Base-by-base conservation (phyloP, 2,888 invertebrate species). In the Chloroclysta siterata region DNA sequence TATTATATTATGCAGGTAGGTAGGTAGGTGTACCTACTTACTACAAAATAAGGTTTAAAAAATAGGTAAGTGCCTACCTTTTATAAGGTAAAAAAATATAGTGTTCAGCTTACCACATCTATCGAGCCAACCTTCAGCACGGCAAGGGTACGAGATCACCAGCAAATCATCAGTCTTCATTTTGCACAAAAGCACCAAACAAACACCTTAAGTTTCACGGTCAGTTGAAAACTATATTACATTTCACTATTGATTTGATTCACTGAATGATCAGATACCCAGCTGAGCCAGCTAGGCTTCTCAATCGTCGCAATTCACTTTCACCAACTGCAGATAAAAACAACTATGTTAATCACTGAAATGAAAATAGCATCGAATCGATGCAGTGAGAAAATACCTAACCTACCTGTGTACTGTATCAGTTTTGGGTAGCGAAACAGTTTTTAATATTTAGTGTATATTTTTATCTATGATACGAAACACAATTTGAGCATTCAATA, bases 121-220 rank as follows among this genome's bases (percentile, higher is more conserved):
- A 66, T 92, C 85, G 22, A 93, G 81, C 93, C 93, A 93, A 48
- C 93, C 93, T 74, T 93, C 93, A 15, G 87, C 93, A 50, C 91
- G 87, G 75, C 93, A 93, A 28, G 93, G 93, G 68, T 87, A 93
- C 55, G 84, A 77, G 66, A 92, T 93, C 72, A 84, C 83, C 67
- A 88, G 72, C 71, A 75, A 75, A 72, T 86, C 82, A 69, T 81
- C 77, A 72, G 76, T 81, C 78, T 80, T 88, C 90, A 90, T 90
- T 71, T 84, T 86, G 75, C 63, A 68, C 81, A 79, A 76, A 73
- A 70, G 72, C 67, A 78, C 71, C 73, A 69, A 59, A 60, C 64
- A 66, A 68, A 71, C 71, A 74, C 46, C 14, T 50, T 14, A 11
- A 47, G 0, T 47, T 78, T 79, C 68, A 72, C 81, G 10, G 56